A percentile compares a stretch with the other conserved stretches of the same genome.
Evolutionary conservation across 2,797 vertebrate species (phyloP).

Genomic region (Melanitta fusca): DNA sequence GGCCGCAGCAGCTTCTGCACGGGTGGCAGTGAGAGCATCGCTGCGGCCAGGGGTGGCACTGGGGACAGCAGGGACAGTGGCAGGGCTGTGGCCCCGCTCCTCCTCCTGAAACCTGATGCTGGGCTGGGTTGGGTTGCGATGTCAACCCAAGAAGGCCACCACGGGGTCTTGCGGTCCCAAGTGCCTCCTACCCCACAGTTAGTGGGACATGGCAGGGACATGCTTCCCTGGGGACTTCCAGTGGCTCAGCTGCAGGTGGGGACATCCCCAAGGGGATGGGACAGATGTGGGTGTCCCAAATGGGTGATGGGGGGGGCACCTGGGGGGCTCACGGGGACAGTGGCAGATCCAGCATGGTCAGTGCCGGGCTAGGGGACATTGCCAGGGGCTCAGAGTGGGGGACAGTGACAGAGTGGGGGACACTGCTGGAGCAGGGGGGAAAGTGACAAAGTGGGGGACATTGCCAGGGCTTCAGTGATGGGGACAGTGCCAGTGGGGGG

Average conservation of each 20-base stretch:
- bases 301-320: not conserved
- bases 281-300: not conserved
- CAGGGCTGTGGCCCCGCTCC: not conserved
- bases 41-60: not conserved
- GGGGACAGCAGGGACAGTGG: not conserved
- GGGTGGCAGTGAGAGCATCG: conserved; percentile 77
- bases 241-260: not conserved
- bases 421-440: too few species aligned
- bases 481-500: not conserved
- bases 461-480: not conserved
- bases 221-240: not conserved
- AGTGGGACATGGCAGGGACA: not conserved
- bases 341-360: not conserved
- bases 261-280: not conserved
- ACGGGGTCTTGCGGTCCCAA: fast-evolving
- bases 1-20: conserved; percentile 91
- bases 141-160: not conserved
- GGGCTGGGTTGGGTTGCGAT: conserved; percentile 11
- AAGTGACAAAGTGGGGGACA: not conserved
- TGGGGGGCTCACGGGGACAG: not conserved
- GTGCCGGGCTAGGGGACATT: too few species aligned
- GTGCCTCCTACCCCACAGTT: not conserved
- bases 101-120: conserved; percentile 49
- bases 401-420: not conserved
- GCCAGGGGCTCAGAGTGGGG: not conserved